These are phyloP conservation scores for Microplitis manilae DNA, from an alignment of 2,888 invertebrate genomes.

Conservation along the genomic window DNA sequence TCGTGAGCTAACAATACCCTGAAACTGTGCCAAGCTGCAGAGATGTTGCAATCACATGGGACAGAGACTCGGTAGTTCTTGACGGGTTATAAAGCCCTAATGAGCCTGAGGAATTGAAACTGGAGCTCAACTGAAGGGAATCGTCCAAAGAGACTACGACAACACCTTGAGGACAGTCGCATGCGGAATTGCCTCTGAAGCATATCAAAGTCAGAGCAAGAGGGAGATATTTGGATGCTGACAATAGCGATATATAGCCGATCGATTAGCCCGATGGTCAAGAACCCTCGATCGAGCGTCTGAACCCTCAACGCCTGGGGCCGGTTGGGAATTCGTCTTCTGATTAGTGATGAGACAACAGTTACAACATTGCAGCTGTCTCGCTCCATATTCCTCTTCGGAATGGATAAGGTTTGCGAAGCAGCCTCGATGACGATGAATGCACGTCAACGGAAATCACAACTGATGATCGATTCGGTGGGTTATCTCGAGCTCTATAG, in stretches of 20 bases:
- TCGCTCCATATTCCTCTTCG: background rate
- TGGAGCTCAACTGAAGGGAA: background rate
- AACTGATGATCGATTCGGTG: constrained; percentile 2
- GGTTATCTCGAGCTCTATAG: background rate
- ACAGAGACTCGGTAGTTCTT: background rate
- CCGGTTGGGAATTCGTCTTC: constrained; percentile 7
- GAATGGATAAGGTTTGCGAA: too few species aligned
- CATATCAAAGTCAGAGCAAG: background rate
- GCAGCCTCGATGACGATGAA: background rate
- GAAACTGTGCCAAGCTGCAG: background rate
- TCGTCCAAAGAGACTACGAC: background rate
- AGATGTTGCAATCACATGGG: background rate
- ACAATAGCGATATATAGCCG: background rate
- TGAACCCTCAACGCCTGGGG: background rate
- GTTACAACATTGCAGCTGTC: too few species aligned
- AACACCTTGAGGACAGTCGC: constrained; percentile 13
- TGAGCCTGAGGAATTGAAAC: background rate
- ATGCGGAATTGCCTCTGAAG: background rate
- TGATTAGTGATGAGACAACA: constrained; percentile 18
- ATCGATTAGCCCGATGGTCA: constrained; percentile 20
- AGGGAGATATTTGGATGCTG: constrained; percentile 2
- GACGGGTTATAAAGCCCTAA: background rate
- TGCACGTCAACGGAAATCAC: constrained; percentile 14
- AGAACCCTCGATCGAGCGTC: constrained; percentile 19
- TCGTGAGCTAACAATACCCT: background rate